Conservation (phyloP, 2,888 invertebrate species). For the Caenorhabditis macrosperma region DNA sequence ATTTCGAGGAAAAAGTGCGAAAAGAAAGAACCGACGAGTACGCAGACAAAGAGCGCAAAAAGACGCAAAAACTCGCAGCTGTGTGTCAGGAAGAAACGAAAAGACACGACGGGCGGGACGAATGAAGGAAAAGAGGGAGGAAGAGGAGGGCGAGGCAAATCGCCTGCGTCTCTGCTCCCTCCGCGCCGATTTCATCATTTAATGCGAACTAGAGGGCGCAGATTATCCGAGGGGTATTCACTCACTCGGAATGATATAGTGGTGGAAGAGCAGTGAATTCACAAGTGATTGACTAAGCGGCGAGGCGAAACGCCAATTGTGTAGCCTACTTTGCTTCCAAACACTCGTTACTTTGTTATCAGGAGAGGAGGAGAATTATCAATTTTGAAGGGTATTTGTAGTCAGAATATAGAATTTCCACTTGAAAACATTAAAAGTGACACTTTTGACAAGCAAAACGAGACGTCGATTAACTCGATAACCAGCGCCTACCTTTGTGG, state of each 20-base stretch:
- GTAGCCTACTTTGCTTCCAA: too few species aligned
- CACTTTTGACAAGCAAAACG: too few species aligned
- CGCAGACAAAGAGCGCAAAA: background rate
- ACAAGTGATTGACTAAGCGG: too few species aligned
- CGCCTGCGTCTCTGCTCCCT: conserved; percentile 24
- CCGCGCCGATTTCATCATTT: conserved; percentile 33
- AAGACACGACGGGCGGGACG: background rate
- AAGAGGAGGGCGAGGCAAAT: background rate
- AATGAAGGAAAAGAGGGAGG: conserved; percentile 13
- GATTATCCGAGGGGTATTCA: conserved; percentile 12
- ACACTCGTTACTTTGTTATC: background rate
- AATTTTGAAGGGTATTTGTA: too few species aligned
- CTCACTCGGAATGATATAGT: conserved; percentile 38
- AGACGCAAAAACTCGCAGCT: conserved; percentile 22
- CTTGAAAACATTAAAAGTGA: too few species aligned
- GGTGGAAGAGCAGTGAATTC: conserved; percentile 3
- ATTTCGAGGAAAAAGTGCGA: background rate
- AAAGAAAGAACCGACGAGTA: background rate
- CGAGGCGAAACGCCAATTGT: too few species aligned
- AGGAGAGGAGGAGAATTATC: too few species aligned
- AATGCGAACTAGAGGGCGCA: conserved; percentile 10
- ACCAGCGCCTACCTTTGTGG: background rate
- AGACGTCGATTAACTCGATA: background rate
- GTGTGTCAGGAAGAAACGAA: conserved; percentile 32
- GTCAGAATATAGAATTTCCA: too few species aligned